Evolutionary conservation across 2,797 vertebrate species (phyloP).

Genomic region (Philypnodon macrostomus): DNA sequence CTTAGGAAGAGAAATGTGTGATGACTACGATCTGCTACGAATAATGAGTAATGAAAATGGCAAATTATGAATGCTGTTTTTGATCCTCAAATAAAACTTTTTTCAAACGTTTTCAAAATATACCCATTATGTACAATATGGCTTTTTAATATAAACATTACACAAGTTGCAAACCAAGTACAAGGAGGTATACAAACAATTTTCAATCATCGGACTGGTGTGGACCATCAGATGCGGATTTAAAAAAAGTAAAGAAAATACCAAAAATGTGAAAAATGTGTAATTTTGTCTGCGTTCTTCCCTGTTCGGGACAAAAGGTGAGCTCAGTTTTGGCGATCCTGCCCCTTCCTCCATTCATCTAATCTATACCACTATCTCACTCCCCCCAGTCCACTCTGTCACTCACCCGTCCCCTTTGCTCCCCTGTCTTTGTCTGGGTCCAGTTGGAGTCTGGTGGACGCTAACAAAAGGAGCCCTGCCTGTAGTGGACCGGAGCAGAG

Average conservation of each 20-base stretch:
- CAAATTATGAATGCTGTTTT: background rate
- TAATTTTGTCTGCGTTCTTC: no score
- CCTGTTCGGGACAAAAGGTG: constrained; percentile 79
- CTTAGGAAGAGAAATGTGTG: constrained; percentile 39
- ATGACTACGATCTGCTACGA: constrained; percentile 22
- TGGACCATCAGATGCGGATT: no score
- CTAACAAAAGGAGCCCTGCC: constrained; percentile 55
- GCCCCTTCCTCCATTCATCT: constrained; percentile 79
- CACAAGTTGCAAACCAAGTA: no score
- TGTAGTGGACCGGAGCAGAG: constrained; percentile 62
- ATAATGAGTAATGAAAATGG: background rate
- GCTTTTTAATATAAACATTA: no score
- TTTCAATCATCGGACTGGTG: no score
- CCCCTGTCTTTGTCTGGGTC: constrained; percentile 79
- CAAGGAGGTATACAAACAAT: no score
- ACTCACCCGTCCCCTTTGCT: constrained; percentile 48
- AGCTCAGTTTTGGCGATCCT: constrained; percentile 75
- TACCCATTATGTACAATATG: no score
- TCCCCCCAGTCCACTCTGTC: constrained; percentile 54
- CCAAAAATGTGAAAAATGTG: no score
- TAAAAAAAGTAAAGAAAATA: no score
- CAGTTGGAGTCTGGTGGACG: constrained; percentile 67
- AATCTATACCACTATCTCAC: constrained; percentile 59
- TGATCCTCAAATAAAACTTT: no score
- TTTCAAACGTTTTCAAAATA: no score